Conservation (phyloP, 2,888 invertebrate species). For the Microdon myrmicae region DNA sequence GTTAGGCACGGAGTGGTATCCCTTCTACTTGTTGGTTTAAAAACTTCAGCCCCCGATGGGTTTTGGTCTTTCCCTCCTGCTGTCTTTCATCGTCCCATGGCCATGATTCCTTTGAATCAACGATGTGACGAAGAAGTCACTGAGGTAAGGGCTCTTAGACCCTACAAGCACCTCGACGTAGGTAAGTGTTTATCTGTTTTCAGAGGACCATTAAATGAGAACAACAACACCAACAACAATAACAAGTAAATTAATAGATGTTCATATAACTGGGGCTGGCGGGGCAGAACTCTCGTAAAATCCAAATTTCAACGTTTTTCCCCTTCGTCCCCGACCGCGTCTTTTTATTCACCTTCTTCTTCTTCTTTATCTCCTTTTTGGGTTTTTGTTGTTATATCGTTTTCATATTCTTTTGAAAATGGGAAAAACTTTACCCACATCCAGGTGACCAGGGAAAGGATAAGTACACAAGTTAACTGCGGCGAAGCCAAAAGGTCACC, state of each 20-base stretch:
- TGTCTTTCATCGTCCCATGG: background rate
- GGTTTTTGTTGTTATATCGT: too few species aligned
- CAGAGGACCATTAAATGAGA: constrained; percentile 39
- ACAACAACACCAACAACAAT: too few species aligned
- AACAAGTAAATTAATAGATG: too few species aligned
- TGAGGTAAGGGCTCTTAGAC: constrained; percentile 30
- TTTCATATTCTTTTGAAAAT: too few species aligned
- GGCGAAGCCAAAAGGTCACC: constrained; percentile 9
- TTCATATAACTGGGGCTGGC: too few species aligned
- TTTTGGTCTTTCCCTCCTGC: constrained; percentile 20
- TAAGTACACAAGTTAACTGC: too few species aligned
- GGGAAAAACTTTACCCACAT: too few species aligned
- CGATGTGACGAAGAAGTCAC: background rate
- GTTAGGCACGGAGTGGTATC: too few species aligned
- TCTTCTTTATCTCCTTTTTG: too few species aligned
- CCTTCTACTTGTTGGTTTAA: constrained; percentile 40
- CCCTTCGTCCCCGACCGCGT: constrained; percentile 7
- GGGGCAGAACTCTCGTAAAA: constrained; percentile 21
- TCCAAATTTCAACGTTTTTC: constrained; percentile 30
- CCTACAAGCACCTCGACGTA: constrained; percentile 17
- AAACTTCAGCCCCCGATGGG: constrained; percentile 35
- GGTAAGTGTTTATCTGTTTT: constrained; percentile 38
- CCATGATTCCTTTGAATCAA: constrained; percentile 15
- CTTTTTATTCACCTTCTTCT: too few species aligned
- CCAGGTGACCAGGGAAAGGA: too few species aligned